Evolutionary conservation across 2,113 vertebrate species (phyloP).

Genomic region (Dasyprocta punctata): DNA sequence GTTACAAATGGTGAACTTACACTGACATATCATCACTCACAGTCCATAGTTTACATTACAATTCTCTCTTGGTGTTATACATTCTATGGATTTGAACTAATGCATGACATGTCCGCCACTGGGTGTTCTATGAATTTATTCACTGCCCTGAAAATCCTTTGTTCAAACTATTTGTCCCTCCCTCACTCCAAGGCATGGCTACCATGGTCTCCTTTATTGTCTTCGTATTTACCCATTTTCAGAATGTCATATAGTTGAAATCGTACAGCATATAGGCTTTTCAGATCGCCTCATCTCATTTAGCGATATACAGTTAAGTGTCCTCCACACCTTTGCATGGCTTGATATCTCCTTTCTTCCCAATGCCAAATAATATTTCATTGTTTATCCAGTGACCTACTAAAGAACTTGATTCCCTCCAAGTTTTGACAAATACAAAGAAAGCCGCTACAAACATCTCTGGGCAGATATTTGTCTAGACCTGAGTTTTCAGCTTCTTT

Average conservation of each 20-base stretch:
- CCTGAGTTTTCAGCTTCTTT: background rate
- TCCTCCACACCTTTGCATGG: background rate
- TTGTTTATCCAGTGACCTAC: background rate
- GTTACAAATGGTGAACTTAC: background rate
- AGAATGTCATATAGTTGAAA: background rate
- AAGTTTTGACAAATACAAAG: background rate
- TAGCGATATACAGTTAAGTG: background rate
- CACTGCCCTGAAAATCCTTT: background rate
- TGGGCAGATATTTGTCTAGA: background rate
- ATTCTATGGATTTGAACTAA: background rate
- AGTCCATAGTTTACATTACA: background rate
- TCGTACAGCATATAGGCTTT: background rate
- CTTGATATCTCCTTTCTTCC: background rate
- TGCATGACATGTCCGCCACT: background rate
- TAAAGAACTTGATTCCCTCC: background rate
- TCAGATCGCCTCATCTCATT: background rate
- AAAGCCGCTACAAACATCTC: background rate
- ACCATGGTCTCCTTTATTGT: background rate
- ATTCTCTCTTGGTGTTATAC: background rate
- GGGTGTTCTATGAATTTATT: background rate
- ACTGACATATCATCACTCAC: background rate
- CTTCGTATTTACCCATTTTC: background rate
- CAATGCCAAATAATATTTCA: background rate
- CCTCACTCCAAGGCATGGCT: background rate
- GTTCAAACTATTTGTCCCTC: background rate